Percentiles rank a stretch among this genome's conserved stretches.
phyloP scores from a whole-genome alignment of 2,113 vertebrate species.

The Podilymbus podiceps region DNA sequence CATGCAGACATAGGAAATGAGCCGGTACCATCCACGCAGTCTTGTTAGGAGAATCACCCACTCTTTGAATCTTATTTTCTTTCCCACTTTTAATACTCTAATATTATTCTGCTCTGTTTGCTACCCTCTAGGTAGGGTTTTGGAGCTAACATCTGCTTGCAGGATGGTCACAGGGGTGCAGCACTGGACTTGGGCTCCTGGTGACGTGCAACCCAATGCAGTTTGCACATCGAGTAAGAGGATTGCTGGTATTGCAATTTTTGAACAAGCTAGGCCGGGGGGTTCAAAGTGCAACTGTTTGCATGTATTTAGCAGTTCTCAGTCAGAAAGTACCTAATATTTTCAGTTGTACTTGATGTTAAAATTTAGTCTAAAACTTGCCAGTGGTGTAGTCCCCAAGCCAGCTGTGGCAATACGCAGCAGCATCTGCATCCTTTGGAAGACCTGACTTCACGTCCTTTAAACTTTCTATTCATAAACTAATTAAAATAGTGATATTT shows the following conservation, averaged over 20 bases:
- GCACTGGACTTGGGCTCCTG: not conserved
- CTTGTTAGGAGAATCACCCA: not conserved
- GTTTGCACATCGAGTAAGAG: not conserved
- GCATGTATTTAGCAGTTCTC: not conserved
- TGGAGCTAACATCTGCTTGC: not conserved
- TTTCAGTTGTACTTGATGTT: not conserved
- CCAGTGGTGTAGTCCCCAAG: not conserved
- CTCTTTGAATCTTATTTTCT: not conserved
- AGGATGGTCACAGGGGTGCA: rapidly evolving
- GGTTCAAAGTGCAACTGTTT: not conserved
- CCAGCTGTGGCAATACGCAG: not conserved
- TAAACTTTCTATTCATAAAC: not conserved
- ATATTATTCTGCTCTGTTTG: not conserved
- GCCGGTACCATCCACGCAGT: not conserved
- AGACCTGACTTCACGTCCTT: not conserved
- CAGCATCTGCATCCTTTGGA: not conserved
- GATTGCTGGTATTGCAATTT: rapidly evolving
- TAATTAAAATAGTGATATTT: not conserved
- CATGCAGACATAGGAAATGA: not conserved
- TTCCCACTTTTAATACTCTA: not conserved
- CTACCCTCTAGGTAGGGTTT: not conserved
- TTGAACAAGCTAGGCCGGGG: not conserved
- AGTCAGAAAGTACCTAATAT: not conserved
- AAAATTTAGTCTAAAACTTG: not conserved
- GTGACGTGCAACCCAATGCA: not conserved